Percentiles rank a stretch among this genome's conserved stretches.
Conservation (phyloP, 2,888 invertebrate genomes). For the Eudasyphora cyanicolor region DNA sequence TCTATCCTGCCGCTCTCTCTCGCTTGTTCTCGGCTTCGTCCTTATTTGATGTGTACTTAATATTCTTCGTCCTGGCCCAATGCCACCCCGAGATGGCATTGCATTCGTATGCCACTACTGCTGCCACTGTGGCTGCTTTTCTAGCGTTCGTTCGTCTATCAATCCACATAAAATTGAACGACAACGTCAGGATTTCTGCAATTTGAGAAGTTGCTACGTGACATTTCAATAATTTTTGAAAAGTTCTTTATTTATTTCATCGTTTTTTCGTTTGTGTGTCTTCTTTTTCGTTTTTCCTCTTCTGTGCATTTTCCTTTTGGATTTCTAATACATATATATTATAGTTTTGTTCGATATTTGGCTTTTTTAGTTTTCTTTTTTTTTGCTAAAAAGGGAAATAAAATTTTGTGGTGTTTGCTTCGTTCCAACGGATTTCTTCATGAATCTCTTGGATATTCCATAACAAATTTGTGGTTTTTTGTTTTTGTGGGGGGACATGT, state of each 20-base stretch:
- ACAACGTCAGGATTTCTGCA: constrained; percentile 79
- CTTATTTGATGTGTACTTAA: not conserved
- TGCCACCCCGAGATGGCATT: not conserved
- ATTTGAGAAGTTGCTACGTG: constrained; percentile 79
- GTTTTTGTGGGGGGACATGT: constrained; percentile 74
- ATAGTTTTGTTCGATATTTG: constrained; percentile 46
- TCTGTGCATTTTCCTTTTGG: not conserved
- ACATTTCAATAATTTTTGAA: constrained; percentile 80
- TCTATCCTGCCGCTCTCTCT: not conserved
- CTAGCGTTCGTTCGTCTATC: constrained; percentile 73
- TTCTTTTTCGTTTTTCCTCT: not conserved
- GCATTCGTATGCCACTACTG: constrained; percentile 6
- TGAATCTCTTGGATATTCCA: constrained; percentile 70
- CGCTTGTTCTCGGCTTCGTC: not conserved
- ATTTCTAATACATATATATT: constrained; percentile 35
- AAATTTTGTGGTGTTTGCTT: constrained; percentile 60
- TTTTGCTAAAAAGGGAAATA: constrained; percentile 38
- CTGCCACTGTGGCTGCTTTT: constrained; percentile 15
- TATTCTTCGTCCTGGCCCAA: not conserved
- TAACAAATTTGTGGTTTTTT: constrained; percentile 66
- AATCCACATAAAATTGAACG: constrained; percentile 79
- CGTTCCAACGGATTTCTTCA: constrained; percentile 44
- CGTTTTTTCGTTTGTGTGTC: constrained; percentile 51
- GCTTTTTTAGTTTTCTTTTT: constrained; percentile 23
- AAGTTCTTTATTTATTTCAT: constrained; percentile 71